Conservation (phyloP, 2,888 invertebrate species). For the Lepetodrilus schrolli region DNA sequence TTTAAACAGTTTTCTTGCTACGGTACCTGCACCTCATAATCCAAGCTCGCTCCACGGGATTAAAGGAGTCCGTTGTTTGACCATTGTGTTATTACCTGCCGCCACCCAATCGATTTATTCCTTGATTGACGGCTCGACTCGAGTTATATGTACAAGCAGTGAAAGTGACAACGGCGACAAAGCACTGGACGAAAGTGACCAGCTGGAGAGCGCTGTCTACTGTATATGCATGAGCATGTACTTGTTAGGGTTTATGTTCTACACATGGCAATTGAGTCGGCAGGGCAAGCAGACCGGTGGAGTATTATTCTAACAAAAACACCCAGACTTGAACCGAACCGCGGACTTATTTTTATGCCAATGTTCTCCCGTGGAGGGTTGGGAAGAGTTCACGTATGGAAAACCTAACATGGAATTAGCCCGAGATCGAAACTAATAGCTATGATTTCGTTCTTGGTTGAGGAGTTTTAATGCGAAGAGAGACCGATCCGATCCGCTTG, state of each 20-base stretch:
- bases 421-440: not conserved
- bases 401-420: not conserved
- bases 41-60: no score
- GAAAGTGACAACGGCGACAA: no score
- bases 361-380: not conserved
- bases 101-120: not conserved
- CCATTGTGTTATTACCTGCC: not conserved
- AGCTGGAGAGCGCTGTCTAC: not conserved
- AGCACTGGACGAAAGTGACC: not conserved
- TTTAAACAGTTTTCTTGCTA: no score
- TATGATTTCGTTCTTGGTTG: not conserved
- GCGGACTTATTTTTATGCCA: not conserved
- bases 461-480: not conserved
- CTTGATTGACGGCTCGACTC: not conserved
- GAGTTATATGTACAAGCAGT: not conserved
- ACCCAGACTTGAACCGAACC: not conserved
- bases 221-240: not conserved
- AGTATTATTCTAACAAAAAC: not conserved
- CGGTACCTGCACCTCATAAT: no score
- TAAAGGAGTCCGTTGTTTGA: not conserved
- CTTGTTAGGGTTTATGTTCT: constrained; percentile 4
- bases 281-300: not conserved
- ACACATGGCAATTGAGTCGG: not conserved
- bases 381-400: not conserved
- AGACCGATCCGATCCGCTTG: no score